phyloP scores from a whole-genome alignment of 2,797 vertebrate genomes.

The Micrastur ruficollis region DNA sequence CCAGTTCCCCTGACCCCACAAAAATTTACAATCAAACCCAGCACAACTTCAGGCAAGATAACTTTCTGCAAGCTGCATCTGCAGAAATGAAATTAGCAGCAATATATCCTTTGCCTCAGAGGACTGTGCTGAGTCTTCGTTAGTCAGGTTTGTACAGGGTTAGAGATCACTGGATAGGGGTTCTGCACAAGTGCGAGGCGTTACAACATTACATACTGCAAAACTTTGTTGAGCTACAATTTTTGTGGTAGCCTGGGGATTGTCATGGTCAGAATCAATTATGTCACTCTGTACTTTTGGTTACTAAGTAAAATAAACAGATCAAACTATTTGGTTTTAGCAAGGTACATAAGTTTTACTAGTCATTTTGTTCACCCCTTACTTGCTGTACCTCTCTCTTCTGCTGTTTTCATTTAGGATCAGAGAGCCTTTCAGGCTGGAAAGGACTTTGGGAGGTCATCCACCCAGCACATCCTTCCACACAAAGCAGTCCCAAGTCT shows the following conservation, averaged over 20 bases:
- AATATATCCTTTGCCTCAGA: slow-evolving; percentile 18
- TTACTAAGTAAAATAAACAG: slow-evolving; percentile 53
- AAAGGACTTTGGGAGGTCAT: background rate
- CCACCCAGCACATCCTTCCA: background rate
- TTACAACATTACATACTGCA: background rate
- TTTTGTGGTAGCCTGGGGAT: slow-evolving; percentile 33
- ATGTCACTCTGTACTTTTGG: background rate
- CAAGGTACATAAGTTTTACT: background rate
- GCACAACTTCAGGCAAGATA: background rate
- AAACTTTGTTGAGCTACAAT: background rate
- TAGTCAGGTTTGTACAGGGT: background rate
- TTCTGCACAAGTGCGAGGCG: background rate
- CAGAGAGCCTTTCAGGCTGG: background rate
- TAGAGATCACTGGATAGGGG: background rate
- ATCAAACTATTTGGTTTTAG: background rate
- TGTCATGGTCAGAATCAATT: background rate
- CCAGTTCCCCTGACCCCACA: background rate
- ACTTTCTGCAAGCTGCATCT: slow-evolving; percentile 4
- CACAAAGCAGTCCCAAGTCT: background rate
- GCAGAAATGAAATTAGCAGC: slow-evolving; percentile 33
- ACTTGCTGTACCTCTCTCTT: background rate
- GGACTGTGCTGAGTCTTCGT: background rate
- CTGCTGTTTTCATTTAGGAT: background rate
- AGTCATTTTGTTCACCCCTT: background rate
- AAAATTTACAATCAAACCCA: slow-evolving; percentile 2